phyloP scores from a whole-genome alignment of 2,888 invertebrate species.

The Empis livida region DNA sequence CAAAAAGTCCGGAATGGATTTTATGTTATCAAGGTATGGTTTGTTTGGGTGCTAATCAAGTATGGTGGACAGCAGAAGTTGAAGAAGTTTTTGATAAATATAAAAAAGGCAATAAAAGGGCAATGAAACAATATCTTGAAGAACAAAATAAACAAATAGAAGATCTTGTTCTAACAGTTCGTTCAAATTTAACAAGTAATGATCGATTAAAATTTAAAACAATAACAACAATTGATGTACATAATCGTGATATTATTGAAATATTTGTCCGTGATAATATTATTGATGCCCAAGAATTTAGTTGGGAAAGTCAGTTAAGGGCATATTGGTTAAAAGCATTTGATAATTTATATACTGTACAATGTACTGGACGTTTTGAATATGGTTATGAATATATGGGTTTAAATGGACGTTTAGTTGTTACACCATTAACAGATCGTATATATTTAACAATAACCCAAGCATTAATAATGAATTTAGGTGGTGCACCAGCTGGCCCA shows the following conservation, averaged over 20 bases:
- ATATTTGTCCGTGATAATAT: conserved; percentile 68
- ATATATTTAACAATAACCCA: conserved; percentile 89
- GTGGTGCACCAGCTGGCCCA: conserved; percentile 76
- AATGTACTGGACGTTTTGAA: conserved; percentile 74
- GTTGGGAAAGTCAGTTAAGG: conserved; percentile 87
- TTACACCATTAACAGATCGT: conserved; percentile 84
- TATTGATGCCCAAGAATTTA: conserved; percentile 71
- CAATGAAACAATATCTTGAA: conserved; percentile 80
- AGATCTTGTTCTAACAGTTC: conserved; percentile 60
- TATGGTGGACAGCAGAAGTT: conserved; percentile 95
- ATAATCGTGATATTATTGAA: conserved; percentile 82
- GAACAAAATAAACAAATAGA: conserved; percentile 67
- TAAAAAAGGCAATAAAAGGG: conserved; percentile 61
- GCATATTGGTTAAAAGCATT: conserved; percentile 80
- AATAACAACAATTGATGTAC: conserved; percentile 82
- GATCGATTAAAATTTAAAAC: conserved; percentile 81
- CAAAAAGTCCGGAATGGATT: conserved; percentile 72
- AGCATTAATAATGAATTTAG: conserved; percentile 80
- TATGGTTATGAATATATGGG: conserved; percentile 97
- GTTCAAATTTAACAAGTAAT: conserved; percentile 59
- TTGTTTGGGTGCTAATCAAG: conserved; percentile 69
- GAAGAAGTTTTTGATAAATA: conserved; percentile 70
- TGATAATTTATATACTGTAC: conserved; percentile 69
- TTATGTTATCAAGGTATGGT: conserved; percentile 82
- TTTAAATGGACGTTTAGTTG: conserved; percentile 76